Evolutionary conservation across 2,113 vertebrate species (phyloP).

Genomic region (Nanorana parkeri): DNA sequence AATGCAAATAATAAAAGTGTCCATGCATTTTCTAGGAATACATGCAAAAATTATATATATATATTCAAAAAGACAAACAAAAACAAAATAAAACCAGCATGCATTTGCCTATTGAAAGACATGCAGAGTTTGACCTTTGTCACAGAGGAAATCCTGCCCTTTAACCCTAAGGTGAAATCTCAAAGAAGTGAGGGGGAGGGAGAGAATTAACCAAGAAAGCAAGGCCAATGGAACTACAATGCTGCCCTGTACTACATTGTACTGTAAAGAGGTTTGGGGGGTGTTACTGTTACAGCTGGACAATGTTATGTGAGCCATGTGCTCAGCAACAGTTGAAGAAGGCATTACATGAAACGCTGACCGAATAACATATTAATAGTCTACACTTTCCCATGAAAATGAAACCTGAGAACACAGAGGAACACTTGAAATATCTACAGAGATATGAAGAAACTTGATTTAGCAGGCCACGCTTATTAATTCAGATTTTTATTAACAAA

Average conservation of each 20-base stretch:
- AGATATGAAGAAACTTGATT: no score
- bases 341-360: background rate
- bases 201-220: conserved; percentile 31
- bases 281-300: conserved; percentile 32
- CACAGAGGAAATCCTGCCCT: conserved; percentile 56
- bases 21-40: no score
- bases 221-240: conserved; percentile 33
- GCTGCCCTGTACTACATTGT: conserved; percentile 42
- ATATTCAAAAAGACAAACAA: background rate
- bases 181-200: conserved; percentile 47
- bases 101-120: conserved; percentile 41
- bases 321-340: conserved; percentile 5
- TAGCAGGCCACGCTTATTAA: background rate
- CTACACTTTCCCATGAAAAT: no score
- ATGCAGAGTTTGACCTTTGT: conserved; percentile 56
- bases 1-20: no score
- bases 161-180: conserved; percentile 49
- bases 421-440: no score
- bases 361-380: no score
- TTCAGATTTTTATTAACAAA: background rate
- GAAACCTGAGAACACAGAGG: no score
- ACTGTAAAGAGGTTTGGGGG: conserved; percentile 6
- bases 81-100: conserved; percentile 21
- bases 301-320: conserved; percentile 8
- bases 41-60: background rate